These are phyloP conservation scores for Ctenomys sociabilis DNA, from an alignment of 2,113 vertebrate species.

Conservation along the genomic window DNA sequence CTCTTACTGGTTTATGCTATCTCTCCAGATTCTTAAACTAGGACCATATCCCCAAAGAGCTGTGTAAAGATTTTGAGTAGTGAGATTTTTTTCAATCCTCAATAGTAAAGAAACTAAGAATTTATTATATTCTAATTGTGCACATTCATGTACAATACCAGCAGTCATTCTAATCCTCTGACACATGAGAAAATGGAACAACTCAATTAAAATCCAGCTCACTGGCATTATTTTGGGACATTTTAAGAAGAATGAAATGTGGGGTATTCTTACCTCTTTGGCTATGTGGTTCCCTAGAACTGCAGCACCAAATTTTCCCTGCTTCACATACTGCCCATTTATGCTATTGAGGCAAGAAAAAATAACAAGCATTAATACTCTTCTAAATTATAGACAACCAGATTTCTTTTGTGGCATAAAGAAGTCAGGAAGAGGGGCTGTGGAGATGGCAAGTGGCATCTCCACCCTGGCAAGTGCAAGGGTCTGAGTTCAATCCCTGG, in stretches of 20 bases:
- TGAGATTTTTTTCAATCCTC: constrained; percentile 4
- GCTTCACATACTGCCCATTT: constrained; percentile 95
- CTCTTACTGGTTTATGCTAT: background rate
- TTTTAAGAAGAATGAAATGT: background rate
- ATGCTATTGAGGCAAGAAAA: constrained; percentile 85
- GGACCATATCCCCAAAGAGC: constrained; percentile 23
- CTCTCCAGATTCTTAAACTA: constrained; percentile 33
- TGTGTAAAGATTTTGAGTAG: background rate
- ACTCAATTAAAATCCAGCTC: background rate
- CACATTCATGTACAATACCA: constrained; percentile 7
- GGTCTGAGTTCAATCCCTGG: too few species aligned
- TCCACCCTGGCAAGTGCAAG: too few species aligned
- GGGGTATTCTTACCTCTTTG: constrained; percentile 91
- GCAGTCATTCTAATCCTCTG: background rate
- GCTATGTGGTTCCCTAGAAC: constrained; percentile 92
- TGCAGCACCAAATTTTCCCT: constrained; percentile 97
- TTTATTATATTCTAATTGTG: constrained; percentile 15
- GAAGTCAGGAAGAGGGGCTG: background rate
- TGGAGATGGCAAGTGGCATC: too few species aligned
- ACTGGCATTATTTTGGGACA: background rate
- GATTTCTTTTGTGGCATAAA: background rate
- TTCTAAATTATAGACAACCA: constrained; percentile 35
- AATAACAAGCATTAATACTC: constrained; percentile 70
- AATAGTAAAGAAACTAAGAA: background rate
- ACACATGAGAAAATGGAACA: background rate